These are phyloP conservation scores for Homarus gammarus DNA, from an alignment of 2,888 invertebrate genomes.

Conservation along the genomic window DNA sequence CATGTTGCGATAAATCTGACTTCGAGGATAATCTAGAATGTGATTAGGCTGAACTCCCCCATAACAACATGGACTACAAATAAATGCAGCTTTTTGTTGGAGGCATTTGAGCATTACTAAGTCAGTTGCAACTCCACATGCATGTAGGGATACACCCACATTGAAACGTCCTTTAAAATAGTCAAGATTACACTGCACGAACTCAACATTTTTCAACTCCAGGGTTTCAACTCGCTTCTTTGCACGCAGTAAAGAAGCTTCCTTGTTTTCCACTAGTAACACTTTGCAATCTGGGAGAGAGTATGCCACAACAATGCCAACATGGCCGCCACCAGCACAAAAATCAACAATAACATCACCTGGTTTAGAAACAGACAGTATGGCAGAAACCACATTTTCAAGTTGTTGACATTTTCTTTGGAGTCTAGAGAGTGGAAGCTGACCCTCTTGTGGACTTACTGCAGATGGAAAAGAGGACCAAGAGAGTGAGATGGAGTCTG, in stretches of 20 bases:
- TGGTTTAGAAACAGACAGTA: slow-evolving; percentile 85
- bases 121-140: slow-evolving; percentile 96
- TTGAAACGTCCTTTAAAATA: slow-evolving; percentile 89
- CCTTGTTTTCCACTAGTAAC: slow-evolving; percentile 94
- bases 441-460: slow-evolving; percentile 83
- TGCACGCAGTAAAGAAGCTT: slow-evolving; percentile 89
- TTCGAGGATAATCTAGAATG: slow-evolving; percentile 90
- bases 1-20: slow-evolving; percentile 79
- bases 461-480: slow-evolving; percentile 82
- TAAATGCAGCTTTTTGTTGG: slow-evolving; percentile 87
- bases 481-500: slow-evolving; percentile 9
- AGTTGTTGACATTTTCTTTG: slow-evolving; percentile 91
- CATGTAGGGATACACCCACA: slow-evolving; percentile 93
- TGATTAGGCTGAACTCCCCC: slow-evolving; percentile 91
- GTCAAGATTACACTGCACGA: slow-evolving; percentile 93
- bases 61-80: slow-evolving; percentile 96
- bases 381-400: slow-evolving; percentile 89
- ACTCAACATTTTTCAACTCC: slow-evolving; percentile 85
- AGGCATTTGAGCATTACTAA: slow-evolving; percentile 92
- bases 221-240: slow-evolving; percentile 85
- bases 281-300: slow-evolving; percentile 88
- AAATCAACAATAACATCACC: slow-evolving; percentile 92
- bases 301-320: slow-evolving; percentile 91
- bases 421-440: slow-evolving; percentile 87
- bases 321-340: slow-evolving; percentile 95